phyloP scores from a whole-genome alignment of 2,113 vertebrate species.

The Hepsetus odoe region DNA sequence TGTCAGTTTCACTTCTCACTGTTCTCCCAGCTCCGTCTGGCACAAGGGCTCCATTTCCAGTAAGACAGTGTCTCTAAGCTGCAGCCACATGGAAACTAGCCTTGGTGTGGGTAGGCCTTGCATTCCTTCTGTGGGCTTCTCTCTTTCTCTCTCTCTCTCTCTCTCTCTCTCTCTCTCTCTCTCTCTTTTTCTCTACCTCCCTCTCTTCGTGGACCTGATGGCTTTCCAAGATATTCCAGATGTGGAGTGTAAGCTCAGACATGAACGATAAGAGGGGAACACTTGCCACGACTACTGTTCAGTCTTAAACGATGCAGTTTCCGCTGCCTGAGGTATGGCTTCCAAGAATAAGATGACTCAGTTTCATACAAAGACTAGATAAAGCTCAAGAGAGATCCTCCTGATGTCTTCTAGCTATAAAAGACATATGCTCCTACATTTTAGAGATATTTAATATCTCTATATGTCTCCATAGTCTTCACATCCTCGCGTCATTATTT shows the following conservation, averaged over 20 bases:
- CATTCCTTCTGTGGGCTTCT: conserved; percentile 63
- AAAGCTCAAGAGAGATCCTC: background rate
- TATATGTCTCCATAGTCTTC: no score
- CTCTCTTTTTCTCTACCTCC: conserved; percentile 45
- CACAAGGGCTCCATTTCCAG: conserved; percentile 48
- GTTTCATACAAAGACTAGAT: background rate
- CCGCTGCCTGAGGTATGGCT: background rate
- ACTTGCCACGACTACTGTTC: conserved; percentile 8
- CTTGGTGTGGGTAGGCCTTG: conserved; percentile 54
- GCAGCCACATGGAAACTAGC: conserved; percentile 27
- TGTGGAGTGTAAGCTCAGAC: conserved; percentile 39
- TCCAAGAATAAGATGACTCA: background rate
- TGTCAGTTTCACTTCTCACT: conserved; percentile 57
- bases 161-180: conserved; percentile 36
- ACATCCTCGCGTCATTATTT: no score
- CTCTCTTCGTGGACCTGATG: conserved; percentile 27
- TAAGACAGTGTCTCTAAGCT: background rate
- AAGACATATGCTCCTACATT: no score
- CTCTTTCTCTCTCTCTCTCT: conserved; percentile 50
- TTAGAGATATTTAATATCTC: no score
- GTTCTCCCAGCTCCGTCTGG: conserved; percentile 45
- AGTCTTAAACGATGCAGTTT: background rate
- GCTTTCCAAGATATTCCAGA: conserved; percentile 58
- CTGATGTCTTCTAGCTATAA: background rate
- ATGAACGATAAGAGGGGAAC: conserved; percentile 43